A percentile compares a stretch with the other conserved stretches of the same genome.
Evolutionary conservation across 2,888 invertebrate species (phyloP).

Genomic region (Zhuqinia jingwanae): DNA sequence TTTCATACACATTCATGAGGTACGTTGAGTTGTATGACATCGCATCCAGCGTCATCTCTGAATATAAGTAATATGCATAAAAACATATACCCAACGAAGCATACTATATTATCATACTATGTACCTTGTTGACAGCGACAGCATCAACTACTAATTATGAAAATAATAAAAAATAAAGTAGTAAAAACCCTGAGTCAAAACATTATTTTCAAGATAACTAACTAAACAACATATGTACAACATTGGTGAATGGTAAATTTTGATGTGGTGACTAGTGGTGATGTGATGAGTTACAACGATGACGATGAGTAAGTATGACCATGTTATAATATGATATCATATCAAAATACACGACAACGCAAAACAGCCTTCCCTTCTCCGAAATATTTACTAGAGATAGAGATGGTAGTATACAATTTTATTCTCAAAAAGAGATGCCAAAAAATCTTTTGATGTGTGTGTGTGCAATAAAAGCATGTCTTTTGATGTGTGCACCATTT

Average conservation of each 20-base stretch:
- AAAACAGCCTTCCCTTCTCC: too few species aligned
- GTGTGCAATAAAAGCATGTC: too few species aligned
- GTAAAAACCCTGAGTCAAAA: background rate
- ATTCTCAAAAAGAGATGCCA: too few species aligned
- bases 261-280: background rate
- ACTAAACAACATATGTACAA: background rate
- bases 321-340: background rate
- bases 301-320: background rate
- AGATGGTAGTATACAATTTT: too few species aligned
- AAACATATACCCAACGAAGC: background rate
- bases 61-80: background rate
- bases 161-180: background rate
- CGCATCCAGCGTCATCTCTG: slow-evolving; percentile 1
- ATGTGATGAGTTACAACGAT: background rate
- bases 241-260: background rate
- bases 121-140: background rate
- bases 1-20: too few species aligned
- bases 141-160: background rate
- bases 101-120: background rate
- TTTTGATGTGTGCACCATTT: too few species aligned
- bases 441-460: too few species aligned
- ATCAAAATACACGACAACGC: too few species aligned
- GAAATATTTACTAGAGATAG: too few species aligned
- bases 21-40: background rate
- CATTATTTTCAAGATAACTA: slow-evolving; percentile 2